Conservation (phyloP, 2,113 vertebrate genomes). For the Phaetusa simplex region DNA sequence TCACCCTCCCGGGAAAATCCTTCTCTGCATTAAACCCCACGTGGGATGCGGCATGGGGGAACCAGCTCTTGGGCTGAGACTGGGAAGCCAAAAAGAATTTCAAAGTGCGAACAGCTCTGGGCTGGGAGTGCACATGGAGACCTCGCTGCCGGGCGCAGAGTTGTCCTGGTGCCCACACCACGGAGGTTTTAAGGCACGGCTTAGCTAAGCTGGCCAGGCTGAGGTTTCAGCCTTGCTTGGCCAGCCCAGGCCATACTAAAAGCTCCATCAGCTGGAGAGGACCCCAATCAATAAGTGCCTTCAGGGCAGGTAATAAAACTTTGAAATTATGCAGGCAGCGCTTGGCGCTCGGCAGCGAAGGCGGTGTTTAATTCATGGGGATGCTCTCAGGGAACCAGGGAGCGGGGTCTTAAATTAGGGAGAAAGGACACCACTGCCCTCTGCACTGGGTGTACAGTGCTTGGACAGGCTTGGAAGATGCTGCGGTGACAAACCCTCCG, state of each 20-base stretch:
- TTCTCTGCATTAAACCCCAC: not conserved
- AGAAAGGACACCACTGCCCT: not conserved
- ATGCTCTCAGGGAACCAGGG: not conserved
- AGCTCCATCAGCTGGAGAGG: constrained; percentile 12
- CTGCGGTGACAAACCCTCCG: not conserved
- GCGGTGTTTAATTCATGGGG: not conserved
- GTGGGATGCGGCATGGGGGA: not conserved
- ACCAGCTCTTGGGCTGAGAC: not conserved
- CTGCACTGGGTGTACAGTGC: accelerated
- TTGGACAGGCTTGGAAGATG: not conserved
- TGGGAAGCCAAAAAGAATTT: not conserved
- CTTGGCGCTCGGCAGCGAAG: accelerated
- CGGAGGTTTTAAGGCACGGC: not conserved
- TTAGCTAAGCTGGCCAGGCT: not conserved
- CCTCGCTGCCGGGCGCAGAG: accelerated
- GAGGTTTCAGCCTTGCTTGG: not conserved
- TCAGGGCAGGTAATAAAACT: constrained; percentile 35
- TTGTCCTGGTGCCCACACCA: not conserved
- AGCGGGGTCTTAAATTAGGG: not conserved
- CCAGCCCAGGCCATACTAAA: not conserved
- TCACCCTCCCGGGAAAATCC: not conserved
- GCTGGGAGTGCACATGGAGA: accelerated
- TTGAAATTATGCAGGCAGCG: not conserved
- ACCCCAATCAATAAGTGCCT: constrained; percentile 40
- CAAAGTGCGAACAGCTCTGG: not conserved